These are phyloP conservation scores for Otolemur garnettii DNA, from an alignment of 2,113 vertebrate species.

Conservation along the genomic window DNA sequence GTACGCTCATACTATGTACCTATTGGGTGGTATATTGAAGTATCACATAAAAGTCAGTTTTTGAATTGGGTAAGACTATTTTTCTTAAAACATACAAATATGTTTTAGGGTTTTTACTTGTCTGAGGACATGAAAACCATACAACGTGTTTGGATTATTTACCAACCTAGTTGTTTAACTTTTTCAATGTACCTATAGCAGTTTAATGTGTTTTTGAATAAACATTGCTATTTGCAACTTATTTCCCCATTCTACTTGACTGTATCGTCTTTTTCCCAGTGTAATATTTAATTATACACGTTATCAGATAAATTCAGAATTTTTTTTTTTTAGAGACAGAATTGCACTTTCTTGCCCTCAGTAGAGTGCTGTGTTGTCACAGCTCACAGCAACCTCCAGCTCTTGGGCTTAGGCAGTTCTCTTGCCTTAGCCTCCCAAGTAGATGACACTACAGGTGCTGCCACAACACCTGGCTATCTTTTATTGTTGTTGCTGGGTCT, in stretches of 20 bases:
- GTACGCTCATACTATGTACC: no score
- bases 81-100: constrained; percentile 33
- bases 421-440: no score
- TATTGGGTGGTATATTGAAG: not conserved
- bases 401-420: no score
- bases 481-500: no score
- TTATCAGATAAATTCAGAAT: constrained; percentile 43
- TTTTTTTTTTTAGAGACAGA: no score
- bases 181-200: constrained; percentile 15
- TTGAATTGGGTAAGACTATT: constrained; percentile 2
- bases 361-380: no score
- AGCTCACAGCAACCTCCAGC: no score
- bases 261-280: not conserved
- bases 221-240: constrained; percentile 19
- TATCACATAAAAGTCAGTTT: not conserved
- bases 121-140: not conserved
- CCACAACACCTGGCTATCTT: no score
- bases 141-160: constrained; percentile 4
- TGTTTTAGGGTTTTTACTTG: constrained; percentile 52
- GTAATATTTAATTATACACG: not conserved
- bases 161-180: constrained; percentile 5
- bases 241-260: constrained; percentile 7
- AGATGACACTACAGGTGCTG: no score
- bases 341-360: no score
- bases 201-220: constrained; percentile 33